Evolutionary conservation across 2,113 vertebrate genomes (phyloP).

Genomic region (Steatornis caripensis): DNA sequence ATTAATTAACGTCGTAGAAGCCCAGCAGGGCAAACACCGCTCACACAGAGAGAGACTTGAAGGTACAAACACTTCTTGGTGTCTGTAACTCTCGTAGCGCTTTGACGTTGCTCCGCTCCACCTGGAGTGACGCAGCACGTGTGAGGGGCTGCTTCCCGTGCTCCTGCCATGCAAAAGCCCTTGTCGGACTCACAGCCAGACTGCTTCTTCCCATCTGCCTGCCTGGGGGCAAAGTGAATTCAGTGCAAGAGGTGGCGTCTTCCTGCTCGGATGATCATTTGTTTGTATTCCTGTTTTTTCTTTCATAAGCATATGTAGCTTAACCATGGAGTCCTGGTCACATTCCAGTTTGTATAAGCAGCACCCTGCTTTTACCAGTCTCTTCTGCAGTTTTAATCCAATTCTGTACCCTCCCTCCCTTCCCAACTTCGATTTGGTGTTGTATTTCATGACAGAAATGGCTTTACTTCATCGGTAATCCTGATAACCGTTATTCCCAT

Average conservation of each 20-base stretch:
- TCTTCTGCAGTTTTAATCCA: background rate
- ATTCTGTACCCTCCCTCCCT: background rate
- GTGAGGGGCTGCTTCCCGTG: rapidly evolving
- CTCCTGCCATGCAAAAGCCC: background rate
- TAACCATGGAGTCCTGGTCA: background rate
- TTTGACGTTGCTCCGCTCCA: rapidly evolving
- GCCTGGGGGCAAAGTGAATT: background rate
- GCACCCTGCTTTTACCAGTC: background rate
- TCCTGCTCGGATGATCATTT: background rate
- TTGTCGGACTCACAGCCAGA: background rate
- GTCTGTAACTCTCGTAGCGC: no score
- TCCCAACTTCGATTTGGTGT: background rate
- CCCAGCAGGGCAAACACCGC: background rate
- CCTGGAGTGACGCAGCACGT: background rate
- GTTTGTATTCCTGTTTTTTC: background rate
- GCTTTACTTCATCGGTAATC: background rate
- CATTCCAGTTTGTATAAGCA: background rate
- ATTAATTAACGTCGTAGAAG: background rate
- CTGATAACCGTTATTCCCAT: background rate
- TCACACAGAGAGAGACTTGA: background rate
- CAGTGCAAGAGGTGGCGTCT: background rate
- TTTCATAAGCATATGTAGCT: background rate
- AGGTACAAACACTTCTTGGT: background rate
- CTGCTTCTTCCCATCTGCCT: background rate
- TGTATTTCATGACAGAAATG: background rate